Conservation (phyloP, 2,797 vertebrate genomes). For the Mormyrus hasselquistii region DNA sequence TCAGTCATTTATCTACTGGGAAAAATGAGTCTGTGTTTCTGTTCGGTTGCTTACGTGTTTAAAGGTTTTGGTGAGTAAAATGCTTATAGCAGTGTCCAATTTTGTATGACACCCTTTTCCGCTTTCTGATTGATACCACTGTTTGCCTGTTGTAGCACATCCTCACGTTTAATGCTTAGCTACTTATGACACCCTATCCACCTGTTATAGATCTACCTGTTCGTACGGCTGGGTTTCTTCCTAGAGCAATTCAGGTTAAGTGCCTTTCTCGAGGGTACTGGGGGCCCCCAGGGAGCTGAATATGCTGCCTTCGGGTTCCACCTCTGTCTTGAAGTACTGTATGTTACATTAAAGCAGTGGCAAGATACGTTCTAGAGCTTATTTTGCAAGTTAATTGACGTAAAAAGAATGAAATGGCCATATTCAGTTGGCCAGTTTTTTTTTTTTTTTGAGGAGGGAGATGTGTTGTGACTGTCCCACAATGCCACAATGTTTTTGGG, state of each 20-base stretch:
- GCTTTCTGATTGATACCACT: neutral
- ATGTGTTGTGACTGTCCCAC: neutral
- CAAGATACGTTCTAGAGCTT: neutral
- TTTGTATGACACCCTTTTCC: neutral
- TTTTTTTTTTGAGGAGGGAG: neutral
- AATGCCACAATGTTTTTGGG: neutral
- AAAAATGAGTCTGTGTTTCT: neutral
- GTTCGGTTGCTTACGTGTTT: neutral
- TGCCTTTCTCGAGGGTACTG: neutral
- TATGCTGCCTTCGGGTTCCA: neutral
- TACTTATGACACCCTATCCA: neutral
- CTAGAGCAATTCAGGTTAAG: neutral
- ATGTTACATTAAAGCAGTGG: neutral
- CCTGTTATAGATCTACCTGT: neutral
- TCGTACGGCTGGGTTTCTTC: neutral
- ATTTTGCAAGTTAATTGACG: neutral
- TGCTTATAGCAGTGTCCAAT: neutral
- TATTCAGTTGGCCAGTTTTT: neutral
- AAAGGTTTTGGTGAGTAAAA: neutral
- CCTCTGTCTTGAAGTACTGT: neutral
- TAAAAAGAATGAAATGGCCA: neutral
- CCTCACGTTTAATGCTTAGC: neutral
- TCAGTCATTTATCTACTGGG: neutral
- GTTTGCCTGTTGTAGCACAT: neutral
- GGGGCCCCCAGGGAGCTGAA: neutral